Evolutionary conservation across 2,113 vertebrate species (phyloP), one percentile per base, ranked within the genome.

Genomic region (Tetraodon nigroviridis): DNA sequence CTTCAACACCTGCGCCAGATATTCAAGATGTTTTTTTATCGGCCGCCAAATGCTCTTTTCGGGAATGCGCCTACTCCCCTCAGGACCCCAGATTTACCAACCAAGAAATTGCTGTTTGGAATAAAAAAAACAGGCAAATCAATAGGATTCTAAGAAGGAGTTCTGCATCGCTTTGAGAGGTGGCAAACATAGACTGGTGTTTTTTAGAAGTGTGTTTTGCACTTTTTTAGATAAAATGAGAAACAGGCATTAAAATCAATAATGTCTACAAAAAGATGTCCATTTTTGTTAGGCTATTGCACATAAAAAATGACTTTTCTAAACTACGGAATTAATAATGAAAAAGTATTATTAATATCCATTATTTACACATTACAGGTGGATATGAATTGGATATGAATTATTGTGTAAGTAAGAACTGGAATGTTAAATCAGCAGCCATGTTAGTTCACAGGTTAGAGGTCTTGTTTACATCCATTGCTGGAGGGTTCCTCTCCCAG

Each of bases 401-500:
- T 3, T 37, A 37, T 37, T 4, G 10, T 11, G 32, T 12, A 12
- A 37, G 32, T 8, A 37, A 37, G 32, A 37, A 8, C 8, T 37
- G 32, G 11, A 32, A 6, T 6, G 8, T 6, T 32, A 4, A 32
- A 32, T 32, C 29, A 32, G 29, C 6, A 32, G 29, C 8, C 16
- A 47, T 4, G 21, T 51, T 51, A 24, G 22, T 14, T 53, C 51
- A 80, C 27, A 84, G 7, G 60, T 58, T 58, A 16, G 64, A 79
- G 41, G 51, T 61, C 21, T 52, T 14, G 11, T 5, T 44, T 21
- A 19, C 16, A 11, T 60, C 59, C 12, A 57, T 48, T 17, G 24
- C 42, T 0, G 44, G 14, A 29, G 42, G n/a, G 10, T 7, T 87
- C 65, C 89, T 91, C 78, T 95, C 93, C 94, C 93, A 96, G 40